Percentiles rank a stretch among this genome's conserved stretches.
phyloP scores from a whole-genome alignment of 2,888 invertebrate species.

The Orthosia gracilis region DNA sequence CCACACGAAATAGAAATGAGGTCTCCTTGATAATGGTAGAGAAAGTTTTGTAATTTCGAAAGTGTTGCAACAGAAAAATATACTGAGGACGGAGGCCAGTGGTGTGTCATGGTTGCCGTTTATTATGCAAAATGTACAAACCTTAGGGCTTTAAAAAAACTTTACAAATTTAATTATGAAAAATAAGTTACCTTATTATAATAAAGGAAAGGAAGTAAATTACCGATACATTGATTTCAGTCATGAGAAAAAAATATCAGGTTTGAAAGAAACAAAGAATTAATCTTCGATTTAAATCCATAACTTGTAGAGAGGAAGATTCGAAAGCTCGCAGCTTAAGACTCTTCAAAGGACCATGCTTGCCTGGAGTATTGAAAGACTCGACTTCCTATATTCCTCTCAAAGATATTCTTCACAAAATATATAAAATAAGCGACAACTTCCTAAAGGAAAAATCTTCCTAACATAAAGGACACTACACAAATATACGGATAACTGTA shows the following conservation, averaged over 20 bases:
- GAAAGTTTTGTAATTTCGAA: constrained; percentile 44
- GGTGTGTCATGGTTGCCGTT: background rate
- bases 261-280: background rate
- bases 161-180: background rate
- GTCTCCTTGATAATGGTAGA: constrained; percentile 51
- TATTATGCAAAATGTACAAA: constrained; percentile 8
- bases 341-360: background rate
- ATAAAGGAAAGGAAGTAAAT: too few species aligned
- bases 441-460: constrained; percentile 1
- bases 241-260: background rate
- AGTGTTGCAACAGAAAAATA: constrained; percentile 16
- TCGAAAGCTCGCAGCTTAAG: background rate
- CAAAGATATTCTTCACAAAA: background rate
- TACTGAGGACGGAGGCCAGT: background rate
- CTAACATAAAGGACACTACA: constrained; percentile 13
- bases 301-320: background rate
- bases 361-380: too few species aligned
- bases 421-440: background rate
- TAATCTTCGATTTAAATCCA: background rate
- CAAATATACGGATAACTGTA: constrained; percentile 34
- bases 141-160: background rate
- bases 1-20: constrained; percentile 64
- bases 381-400: background rate
- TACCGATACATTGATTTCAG: too few species aligned
- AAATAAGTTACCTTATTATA: background rate